Evolutionary conservation across 2,113 vertebrate genomes (phyloP), one percentile per base, ranked within the genome.

Genomic region (Hippolais icterina): DNA sequence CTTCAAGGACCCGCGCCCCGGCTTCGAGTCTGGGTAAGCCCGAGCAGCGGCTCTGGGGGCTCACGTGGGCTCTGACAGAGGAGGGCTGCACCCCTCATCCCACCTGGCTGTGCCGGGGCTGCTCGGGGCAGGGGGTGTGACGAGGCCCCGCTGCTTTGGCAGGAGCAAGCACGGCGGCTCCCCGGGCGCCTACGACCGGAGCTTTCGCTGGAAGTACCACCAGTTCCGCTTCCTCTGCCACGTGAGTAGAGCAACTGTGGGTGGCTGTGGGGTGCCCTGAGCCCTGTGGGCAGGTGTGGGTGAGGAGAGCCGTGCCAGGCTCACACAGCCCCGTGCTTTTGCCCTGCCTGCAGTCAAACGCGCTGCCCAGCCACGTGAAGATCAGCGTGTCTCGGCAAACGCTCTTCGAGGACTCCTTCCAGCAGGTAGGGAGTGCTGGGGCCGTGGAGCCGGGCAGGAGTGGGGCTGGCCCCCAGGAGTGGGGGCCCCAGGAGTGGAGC

Each of bases 201-300:
- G 99, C 96, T 99, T 99, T 97, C 99, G 99, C 89, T 99, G 99
- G 99, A 99, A 99, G 94, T 99, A 99, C 97, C 99, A 99, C 97
- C 99, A 99, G 98, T 99, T 99, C 97, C 99, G 99, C 79, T 99
- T 99, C 97, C 98, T 99, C 61, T 99, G 99, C 97, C 99, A 99
- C 5, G 99, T 99, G 96, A 99, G 99, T 99, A 91, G 50, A 18
- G 89, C 1, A 0, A 79, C 44, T 1, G 2, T 79, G 75, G 61
- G 4, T 11, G 56, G 49, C 49, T 25, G 33, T 0, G 1, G 75
- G 47, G 12, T 44, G 17, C 54, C 49, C 39, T 22, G 89, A 46
- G 25, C 33, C 33, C 5, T 9, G 1, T 10, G 53, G 39, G 52
- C 42, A 20, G 35, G 6, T 2, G 7, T 3, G 28, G 54, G 78